These are phyloP conservation scores for Empis stercorea DNA, from an alignment of 2,888 invertebrate genomes.

Conservation along the genomic window DNA sequence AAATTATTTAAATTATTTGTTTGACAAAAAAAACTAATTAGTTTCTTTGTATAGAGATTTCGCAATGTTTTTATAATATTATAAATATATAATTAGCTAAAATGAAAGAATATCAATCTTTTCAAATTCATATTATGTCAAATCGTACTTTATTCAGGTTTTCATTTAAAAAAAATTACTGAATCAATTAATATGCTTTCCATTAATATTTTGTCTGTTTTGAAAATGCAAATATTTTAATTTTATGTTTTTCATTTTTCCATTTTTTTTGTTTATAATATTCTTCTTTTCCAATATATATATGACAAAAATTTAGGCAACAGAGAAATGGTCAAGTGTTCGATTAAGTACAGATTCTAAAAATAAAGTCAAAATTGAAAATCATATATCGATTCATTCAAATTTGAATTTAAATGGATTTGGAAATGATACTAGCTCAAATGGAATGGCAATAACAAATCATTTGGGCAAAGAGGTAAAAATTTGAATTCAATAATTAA, in stretches of 20 bases:
- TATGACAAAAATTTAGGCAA: slow-evolving; percentile 15
- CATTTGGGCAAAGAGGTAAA: slow-evolving; percentile 21
- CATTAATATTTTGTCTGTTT: slow-evolving; percentile 4
- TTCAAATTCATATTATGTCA: no score
- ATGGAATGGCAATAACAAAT: slow-evolving; percentile 17
- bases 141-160: no score
- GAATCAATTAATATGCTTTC: not conserved
- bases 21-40: no score
- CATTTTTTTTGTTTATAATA: not conserved
- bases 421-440: slow-evolving; percentile 15
- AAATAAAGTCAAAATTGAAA: slow-evolving; percentile 23
- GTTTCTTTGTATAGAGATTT: no score
- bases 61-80: no score
- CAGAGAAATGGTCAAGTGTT: slow-evolving; percentile 25
- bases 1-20: no score
- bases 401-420: slow-evolving; percentile 24
- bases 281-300: no score
- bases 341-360: slow-evolving; percentile 22
- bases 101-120: no score
- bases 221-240: no score
- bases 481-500: not conserved
- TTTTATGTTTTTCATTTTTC: not conserved
- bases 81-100: no score
- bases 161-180: no score
- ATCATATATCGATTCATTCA: slow-evolving; percentile 22